Conservation (phyloP, 2,113 vertebrate genomes). For the Isichthys henryi region DNA sequence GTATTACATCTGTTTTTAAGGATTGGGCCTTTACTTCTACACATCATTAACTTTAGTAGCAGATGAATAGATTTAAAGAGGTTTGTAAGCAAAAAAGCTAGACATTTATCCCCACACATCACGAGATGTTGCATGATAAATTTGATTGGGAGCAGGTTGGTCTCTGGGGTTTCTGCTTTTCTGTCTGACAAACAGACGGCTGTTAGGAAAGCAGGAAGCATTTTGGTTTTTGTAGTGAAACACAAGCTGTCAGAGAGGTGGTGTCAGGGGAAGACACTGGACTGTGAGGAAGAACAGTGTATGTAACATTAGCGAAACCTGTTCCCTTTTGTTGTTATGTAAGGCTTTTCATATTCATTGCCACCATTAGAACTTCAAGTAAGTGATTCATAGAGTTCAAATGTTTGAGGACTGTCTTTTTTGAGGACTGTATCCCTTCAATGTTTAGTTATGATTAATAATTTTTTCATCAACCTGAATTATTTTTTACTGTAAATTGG, state of each 20-base stretch:
- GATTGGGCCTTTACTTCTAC: not conserved
- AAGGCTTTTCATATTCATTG: not conserved
- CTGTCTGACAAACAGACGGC: not conserved
- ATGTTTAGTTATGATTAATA: not conserved
- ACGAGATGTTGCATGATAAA: not conserved
- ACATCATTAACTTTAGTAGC: not conserved
- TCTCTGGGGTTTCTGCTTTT: not conserved
- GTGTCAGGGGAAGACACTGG: not conserved
- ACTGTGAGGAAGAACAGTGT: not conserved
- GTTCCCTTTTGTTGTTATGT: not conserved
- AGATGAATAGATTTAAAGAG: not conserved
- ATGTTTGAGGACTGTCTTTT: not conserved
- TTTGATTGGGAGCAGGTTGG: not conserved
- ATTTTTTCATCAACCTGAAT: not conserved
- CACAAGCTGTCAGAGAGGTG: not conserved
- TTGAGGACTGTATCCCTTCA: not conserved
- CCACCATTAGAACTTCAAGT: not conserved
- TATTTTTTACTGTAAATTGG: not conserved
- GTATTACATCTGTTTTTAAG: not conserved
- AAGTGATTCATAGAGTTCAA: not conserved
- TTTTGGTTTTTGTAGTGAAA: not conserved
- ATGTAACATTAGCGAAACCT: not conserved
- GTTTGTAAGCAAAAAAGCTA: not conserved
- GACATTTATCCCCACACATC: not conserved
- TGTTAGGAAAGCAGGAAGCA: not conserved